A percentile compares a stretch with the other conserved stretches of the same genome.
Conservation (phyloP, 2,113 vertebrate species). For the Rostratula benghalensis region DNA sequence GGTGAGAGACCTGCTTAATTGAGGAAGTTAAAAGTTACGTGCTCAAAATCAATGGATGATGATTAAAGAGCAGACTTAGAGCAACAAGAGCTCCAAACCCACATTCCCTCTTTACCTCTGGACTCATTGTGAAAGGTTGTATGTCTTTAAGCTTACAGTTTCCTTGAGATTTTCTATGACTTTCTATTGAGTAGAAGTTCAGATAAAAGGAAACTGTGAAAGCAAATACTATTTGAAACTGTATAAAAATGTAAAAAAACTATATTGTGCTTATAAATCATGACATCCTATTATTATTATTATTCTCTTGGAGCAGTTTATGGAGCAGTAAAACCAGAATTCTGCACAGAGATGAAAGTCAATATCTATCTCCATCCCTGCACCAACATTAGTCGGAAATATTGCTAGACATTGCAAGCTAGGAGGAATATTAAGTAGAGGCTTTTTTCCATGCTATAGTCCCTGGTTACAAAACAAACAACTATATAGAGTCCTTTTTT, state of each 20-base stretch:
- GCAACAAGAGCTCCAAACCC: background rate
- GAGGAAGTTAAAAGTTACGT: background rate
- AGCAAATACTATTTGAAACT: constrained; percentile 54
- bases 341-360: constrained; percentile 44
- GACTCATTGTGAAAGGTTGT: background rate
- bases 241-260: constrained; percentile 35
- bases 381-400: constrained; percentile 45
- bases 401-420: background rate
- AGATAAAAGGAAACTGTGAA: constrained; percentile 49
- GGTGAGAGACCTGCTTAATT: background rate
- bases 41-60: background rate
- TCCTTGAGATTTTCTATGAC: background rate
- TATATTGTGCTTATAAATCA: constrained; percentile 58
- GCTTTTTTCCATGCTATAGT: background rate
- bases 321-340: constrained; percentile 55
- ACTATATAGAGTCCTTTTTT: background rate
- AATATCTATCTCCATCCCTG: constrained; percentile 26
- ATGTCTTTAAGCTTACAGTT: background rate
- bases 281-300: constrained; percentile 44
- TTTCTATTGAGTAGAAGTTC: constrained; percentile 3
- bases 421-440: constrained; percentile 49
- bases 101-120: background rate
- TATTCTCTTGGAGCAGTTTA: constrained; percentile 63
- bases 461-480: background rate
- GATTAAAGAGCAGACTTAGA: background rate